Evolutionary conservation across 2,113 vertebrate species (phyloP).

Genomic region (Nothobranchius kuhntae): DNA sequence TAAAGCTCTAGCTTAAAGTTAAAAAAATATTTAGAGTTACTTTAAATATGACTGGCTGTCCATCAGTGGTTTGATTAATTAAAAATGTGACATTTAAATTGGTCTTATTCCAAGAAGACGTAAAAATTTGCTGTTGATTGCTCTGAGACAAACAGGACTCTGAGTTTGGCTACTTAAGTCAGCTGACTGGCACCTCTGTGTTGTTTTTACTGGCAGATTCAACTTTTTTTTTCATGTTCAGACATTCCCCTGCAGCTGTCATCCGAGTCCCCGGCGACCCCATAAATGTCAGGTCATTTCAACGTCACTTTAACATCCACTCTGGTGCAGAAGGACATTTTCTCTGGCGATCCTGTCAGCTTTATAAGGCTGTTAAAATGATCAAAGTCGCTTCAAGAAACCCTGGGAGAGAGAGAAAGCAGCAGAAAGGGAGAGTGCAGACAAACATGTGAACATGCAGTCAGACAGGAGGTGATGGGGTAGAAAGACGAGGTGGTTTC

Average conservation of each 20-base stretch:
- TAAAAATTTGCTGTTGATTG: too few relatives aligned
- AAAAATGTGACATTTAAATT: too few relatives aligned
- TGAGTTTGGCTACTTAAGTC: constrained; percentile 2
- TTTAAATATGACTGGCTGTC: too few relatives aligned
- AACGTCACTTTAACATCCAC: constrained; percentile 62
- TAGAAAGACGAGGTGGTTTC: constrained; percentile 26
- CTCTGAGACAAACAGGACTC: too few relatives aligned
- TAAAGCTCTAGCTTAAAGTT: too few relatives aligned
- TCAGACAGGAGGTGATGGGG: constrained; percentile 15
- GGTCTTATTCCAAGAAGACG: too few relatives aligned
- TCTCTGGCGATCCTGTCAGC: constrained; percentile 63
- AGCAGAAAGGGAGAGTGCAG: constrained; percentile 10
- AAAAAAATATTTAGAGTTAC: too few relatives aligned
- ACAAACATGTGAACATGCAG: constrained; percentile 24
- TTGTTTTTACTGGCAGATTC: constrained; percentile 23
- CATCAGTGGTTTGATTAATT: too few relatives aligned
- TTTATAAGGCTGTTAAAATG: constrained; percentile 71
- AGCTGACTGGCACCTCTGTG: constrained; percentile 37
- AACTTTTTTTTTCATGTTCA: constrained; percentile 3
- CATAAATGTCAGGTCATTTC: constrained; percentile 70
- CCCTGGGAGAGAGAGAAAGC: constrained; percentile 22
- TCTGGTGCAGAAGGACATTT: constrained; percentile 52
- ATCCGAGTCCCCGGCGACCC: constrained; percentile 52
- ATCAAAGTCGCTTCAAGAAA: constrained; percentile 68
- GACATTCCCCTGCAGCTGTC: constrained; percentile 36